These are phyloP conservation scores for Pseudomyrmex gracilis DNA, from an alignment of 1,140 invertebrate species.

Conservation along the genomic window DNA sequence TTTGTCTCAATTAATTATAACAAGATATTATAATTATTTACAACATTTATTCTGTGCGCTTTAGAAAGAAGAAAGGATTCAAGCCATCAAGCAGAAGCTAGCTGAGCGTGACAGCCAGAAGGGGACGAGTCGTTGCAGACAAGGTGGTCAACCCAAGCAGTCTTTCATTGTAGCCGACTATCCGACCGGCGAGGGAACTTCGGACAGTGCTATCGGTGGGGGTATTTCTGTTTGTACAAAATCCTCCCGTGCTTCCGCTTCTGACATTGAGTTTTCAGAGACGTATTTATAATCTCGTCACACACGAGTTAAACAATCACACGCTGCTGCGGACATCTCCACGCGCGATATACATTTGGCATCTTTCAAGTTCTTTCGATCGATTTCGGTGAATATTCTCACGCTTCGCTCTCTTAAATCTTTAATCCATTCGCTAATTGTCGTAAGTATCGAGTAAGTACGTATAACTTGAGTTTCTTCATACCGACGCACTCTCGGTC, in stretches of 20 bases:
- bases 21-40: neutral
- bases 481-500: slow-evolving; percentile 20
- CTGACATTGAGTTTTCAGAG: slow-evolving; percentile 94
- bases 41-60: slow-evolving; percentile 61
- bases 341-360: slow-evolving; percentile 71
- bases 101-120: slow-evolving; percentile 89
- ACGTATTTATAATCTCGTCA: slow-evolving; percentile 90
- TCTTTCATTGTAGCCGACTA: slow-evolving; percentile 89
- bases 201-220: slow-evolving; percentile 90
- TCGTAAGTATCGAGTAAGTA: slow-evolving; percentile 51
- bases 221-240: slow-evolving; percentile 90
- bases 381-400: slow-evolving; percentile 22
- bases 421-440: slow-evolving; percentile 17
- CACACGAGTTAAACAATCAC: slow-evolving; percentile 35
- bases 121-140: slow-evolving; percentile 74
- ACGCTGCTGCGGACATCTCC: slow-evolving; percentile 47
- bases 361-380: slow-evolving; percentile 65
- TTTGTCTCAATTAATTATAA: too few relatives aligned
- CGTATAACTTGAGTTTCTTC: slow-evolving; percentile 28
- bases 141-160: slow-evolving; percentile 80
- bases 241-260: slow-evolving; percentile 91
- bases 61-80: slow-evolving; percentile 96
- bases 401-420: slow-evolving; percentile 29
- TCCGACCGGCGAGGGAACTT: slow-evolving; percentile 91
- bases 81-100: slow-evolving; percentile 91